These are phyloP conservation scores for Drosophila watanabei DNA, from an alignment of 1,140 invertebrate species.

Conservation along the genomic window DNA sequence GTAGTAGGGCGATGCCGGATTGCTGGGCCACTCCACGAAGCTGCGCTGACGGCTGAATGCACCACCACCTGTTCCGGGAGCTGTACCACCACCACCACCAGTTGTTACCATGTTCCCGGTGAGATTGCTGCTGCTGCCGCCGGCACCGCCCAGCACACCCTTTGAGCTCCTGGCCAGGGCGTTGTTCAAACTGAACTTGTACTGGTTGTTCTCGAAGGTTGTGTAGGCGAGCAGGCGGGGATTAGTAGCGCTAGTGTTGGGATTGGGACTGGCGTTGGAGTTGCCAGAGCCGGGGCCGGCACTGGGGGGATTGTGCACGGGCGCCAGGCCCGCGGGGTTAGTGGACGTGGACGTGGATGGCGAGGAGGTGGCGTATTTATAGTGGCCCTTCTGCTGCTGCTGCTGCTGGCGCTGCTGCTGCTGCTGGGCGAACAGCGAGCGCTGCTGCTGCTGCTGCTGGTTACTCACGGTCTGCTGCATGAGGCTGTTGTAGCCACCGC, in stretches of 20 bases:
- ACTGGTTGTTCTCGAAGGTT: constrained; percentile 85
- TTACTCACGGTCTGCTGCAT: constrained; percentile 86
- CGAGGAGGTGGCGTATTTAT: constrained; percentile 74
- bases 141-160: constrained; percentile 28
- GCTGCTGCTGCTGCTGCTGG: constrained; percentile 81
- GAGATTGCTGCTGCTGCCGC: constrained; percentile 72
- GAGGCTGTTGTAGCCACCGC: constrained; percentile 79
- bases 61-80: constrained; percentile 45
- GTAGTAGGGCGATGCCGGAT: constrained; percentile 80
- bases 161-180: constrained; percentile 55
- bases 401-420: constrained; percentile 71
- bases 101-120: constrained; percentile 52
- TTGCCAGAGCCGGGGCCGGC: constrained; percentile 9
- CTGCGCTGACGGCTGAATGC: constrained; percentile 75
- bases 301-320: constrained; percentile 61
- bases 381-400: constrained; percentile 72
- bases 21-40: constrained; percentile 82
- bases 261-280: constrained; percentile 17
- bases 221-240: constrained; percentile 84
- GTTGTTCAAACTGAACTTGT: constrained; percentile 85
- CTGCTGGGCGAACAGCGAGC: constrained; percentile 74
- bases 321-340: constrained; percentile 72
- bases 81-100: constrained; percentile 41
- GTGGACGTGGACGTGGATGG: constrained; percentile 48
- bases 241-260: constrained; percentile 67